Conservation (phyloP, 2,888 invertebrate species). For the Slavum lentiscoides region DNA sequence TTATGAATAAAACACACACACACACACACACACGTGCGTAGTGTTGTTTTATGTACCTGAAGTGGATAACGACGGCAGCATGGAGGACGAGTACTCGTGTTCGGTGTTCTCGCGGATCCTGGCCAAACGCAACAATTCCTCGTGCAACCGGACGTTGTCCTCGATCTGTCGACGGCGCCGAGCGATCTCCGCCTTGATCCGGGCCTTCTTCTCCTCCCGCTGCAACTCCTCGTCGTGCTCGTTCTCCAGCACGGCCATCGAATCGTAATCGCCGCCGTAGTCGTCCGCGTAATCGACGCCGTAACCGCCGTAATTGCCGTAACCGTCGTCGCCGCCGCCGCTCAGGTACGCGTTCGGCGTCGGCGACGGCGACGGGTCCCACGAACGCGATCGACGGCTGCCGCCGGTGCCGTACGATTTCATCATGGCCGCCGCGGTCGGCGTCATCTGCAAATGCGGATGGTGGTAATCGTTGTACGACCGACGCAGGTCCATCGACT, state of each 20-base stretch:
- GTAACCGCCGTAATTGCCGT: constrained; percentile 26
- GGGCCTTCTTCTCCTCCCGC: constrained; percentile 65
- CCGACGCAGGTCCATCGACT: constrained; percentile 49
- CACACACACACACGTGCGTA: too few species aligned
- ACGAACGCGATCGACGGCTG: constrained; percentile 61
- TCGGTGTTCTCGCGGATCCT: constrained; percentile 60
- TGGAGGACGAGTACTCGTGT: constrained; percentile 56
- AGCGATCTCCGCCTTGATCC: constrained; percentile 67
- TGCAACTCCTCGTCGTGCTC: constrained; percentile 63
- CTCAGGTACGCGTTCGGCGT: constrained; percentile 54
- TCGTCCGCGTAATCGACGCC: constrained; percentile 15
- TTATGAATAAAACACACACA: too few species aligned
- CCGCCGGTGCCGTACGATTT: constrained; percentile 54
- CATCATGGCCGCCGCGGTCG: constrained; percentile 56
- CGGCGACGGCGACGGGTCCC: constrained; percentile 64
- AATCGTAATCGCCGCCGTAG: constrained; percentile 55
- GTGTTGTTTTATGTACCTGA: constrained; percentile 6
- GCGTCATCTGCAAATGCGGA: constrained; percentile 53
- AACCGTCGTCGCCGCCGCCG: constrained; percentile 25
- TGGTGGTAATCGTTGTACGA: constrained; percentile 7
- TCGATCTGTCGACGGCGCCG: constrained; percentile 66
- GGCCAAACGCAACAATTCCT: constrained; percentile 62
- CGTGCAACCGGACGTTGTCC: constrained; percentile 64
- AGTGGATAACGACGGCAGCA: constrained; percentile 37
- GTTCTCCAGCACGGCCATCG: constrained; percentile 62